These are phyloP conservation scores for Rutpela maculata DNA, from an alignment of 2,888 invertebrate genomes.

Conservation along the genomic window DNA sequence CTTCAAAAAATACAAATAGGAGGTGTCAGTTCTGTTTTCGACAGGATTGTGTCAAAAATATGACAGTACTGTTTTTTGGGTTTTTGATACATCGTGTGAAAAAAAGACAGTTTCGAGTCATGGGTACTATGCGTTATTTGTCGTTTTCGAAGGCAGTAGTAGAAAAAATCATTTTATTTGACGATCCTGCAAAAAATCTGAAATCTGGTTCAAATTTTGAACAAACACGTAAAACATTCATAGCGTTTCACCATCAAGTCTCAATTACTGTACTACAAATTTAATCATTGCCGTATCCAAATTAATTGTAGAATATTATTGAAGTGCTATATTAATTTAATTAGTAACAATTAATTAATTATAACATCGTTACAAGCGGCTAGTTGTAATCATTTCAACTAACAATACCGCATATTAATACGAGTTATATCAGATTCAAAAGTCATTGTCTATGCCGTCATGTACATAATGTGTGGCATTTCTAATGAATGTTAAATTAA, in stretches of 20 bases:
- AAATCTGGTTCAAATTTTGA: too few relatives aligned
- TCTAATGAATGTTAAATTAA: not conserved
- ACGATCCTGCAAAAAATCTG: too few relatives aligned
- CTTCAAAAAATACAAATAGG: too few relatives aligned
- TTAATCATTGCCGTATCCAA: not conserved
- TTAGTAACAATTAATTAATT: slow-evolving; percentile 19
- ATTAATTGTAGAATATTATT: not conserved
- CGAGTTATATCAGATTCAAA: slow-evolving; percentile 10
- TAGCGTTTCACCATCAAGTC: not conserved
- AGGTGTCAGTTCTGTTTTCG: too few relatives aligned
- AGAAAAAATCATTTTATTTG: too few relatives aligned
- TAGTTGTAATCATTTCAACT: slow-evolving; percentile 21
- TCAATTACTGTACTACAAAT: not conserved
- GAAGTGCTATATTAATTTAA: not conserved
- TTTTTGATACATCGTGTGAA: too few relatives aligned
- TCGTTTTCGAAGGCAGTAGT: too few relatives aligned
- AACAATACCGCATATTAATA: slow-evolving; percentile 23
- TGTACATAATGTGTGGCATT: not conserved
- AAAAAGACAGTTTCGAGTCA: too few relatives aligned
- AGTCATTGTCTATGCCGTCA: slow-evolving; percentile 7
- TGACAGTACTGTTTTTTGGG: too few relatives aligned
- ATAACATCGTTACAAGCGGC: slow-evolving; percentile 8
- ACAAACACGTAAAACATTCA: not conserved
- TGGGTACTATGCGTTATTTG: too few relatives aligned
- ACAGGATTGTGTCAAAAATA: too few relatives aligned